Base-by-base conservation (phyloP, 2,113 vertebrate genomes). In the Kryptolebias marmoratus region DNA sequence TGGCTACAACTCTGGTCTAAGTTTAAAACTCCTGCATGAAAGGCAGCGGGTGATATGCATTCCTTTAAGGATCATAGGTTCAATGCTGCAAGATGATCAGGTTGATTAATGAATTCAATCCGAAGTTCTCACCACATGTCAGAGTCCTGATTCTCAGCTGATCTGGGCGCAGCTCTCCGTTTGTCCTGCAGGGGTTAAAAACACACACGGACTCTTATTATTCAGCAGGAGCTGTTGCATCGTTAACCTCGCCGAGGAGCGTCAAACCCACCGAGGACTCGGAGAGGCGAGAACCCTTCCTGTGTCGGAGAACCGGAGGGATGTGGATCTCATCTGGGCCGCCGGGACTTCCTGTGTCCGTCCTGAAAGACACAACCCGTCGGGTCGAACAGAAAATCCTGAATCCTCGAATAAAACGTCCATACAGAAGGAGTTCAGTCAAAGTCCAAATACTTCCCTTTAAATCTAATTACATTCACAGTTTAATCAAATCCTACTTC, bases 291-390 rank as follows among this genome's bases (percentile, higher is more conserved):
- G 18, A 50, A 5, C 49, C 50, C 36, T 66, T 66, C 22, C 64
- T 54, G 50, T 66, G 64, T 2, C 64, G 64, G 12, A 66, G 49
- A 16, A 66, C 64, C 13, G 64, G 64, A 42, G 31, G 7, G 50
- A 66, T 66, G n/a, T 66, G 32, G 49, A 28, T 18, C 49, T 39
- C 49, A 16, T 42, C 7, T 2, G 32, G 32, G 15, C 32, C 27
- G 49, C n/a, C 39, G 49, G 32, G 14, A 27, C 36, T 27, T 44
- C n/a, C 36, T 45, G 39, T 2, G 31, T 42, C n/a, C 3, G 13
- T 28, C 32, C 32, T 66, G 52, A 42, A 27, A 71, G 50, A 62
- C 14, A 68, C 32, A 54, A 27, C 39, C 39, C 16, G 28, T 77
- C 2, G 3, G n/a, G 15, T 64, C 7, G 7, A 31, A 5, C 60